Base-by-base conservation (phyloP, 2,888 invertebrate genomes). In the Euzophera pinguis region DNA sequence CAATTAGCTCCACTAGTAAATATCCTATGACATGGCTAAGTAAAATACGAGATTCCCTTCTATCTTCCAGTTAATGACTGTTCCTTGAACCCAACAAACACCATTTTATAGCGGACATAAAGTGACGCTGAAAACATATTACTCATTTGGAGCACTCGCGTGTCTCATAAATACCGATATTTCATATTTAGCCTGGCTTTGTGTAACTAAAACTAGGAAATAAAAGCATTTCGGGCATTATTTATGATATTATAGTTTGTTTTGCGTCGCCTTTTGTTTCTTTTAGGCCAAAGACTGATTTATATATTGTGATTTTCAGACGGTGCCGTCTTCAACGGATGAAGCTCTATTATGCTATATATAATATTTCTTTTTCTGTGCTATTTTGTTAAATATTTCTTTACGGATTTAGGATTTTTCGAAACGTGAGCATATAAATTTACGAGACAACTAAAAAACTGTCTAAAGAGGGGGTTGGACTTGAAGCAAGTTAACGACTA, bases 51-150 rank as follows among this genome's bases (percentile, higher is more conserved):
- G 43, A 52, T 52, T 58, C 55, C 55, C 55, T 54, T 53, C 53
- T 61, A 69, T 72, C 69, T 68, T 67, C 62, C 59, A 62, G 56
- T 61, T 71, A 67, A 70, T 66, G 63, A 64, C 64, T 62, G 56
- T 77, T 76, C 73, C 62, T 63, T 66, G 76, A 76, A 75, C 71
- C 64, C 62, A 68, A 67, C 64, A 65, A 61, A 69, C 66, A 64
- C 60, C 54, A 59, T 57, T 76, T 80, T 75, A 78, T 71, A 60
- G 64, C 69, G 57, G 57, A 71, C 70, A 75, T 78, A 84, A 81
- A 81, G 69, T 69, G 73, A 64, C 71, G 67, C 69, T 72, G 74
- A 71, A 76, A 81, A 78, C 69, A 65, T 71, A 79, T 84, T 72
- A 78, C 63, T 84, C 81, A 80, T 74, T 69, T 69, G 52, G 56